Evolutionary conservation across 2,888 invertebrate genomes (phyloP).

Genomic region (Protophormia terraenovae): DNA sequence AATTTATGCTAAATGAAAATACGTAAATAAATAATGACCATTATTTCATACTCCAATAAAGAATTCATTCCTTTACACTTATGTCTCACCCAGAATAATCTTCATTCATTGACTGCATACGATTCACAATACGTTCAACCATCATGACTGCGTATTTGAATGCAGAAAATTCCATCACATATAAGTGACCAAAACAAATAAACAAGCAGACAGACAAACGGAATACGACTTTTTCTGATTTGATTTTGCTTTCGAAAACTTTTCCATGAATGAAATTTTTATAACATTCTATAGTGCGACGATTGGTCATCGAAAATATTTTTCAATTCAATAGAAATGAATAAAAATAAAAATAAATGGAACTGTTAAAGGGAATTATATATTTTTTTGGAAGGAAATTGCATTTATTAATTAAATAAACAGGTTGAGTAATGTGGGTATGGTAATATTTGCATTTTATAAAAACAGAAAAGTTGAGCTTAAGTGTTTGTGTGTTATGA

Average conservation of each 20-base stretch:
- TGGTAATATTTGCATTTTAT: conserved; percentile 37
- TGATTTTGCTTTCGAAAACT: conserved; percentile 15
- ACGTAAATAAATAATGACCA: too few species aligned
- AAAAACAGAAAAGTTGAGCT: neutral
- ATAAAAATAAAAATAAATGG: conserved; percentile 19
- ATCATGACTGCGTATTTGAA: conserved; percentile 18
- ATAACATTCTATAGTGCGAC: conserved; percentile 10
- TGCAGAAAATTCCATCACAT: conserved; percentile 51
- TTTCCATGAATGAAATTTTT: conserved; percentile 61
- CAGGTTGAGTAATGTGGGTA: conserved; percentile 28
- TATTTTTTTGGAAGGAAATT: conserved; percentile 24
- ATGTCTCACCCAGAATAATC: neutral
- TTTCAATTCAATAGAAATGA: conserved; percentile 18
- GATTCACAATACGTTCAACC: neutral
- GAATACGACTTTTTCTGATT: neutral
- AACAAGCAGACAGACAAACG: neutral
- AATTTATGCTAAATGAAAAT: too few species aligned
- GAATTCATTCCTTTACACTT: neutral
- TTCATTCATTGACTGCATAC: neutral
- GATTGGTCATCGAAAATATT: conserved; percentile 39
- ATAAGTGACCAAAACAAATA: conserved; percentile 46
- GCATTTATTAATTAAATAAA: conserved; percentile 26
- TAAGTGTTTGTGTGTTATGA: neutral
- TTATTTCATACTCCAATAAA: too few species aligned
- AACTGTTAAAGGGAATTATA: conserved; percentile 40